Evolutionary conservation across 1,140 invertebrate species (phyloP).

Genomic region (Sitodiplosis mosellana): DNA sequence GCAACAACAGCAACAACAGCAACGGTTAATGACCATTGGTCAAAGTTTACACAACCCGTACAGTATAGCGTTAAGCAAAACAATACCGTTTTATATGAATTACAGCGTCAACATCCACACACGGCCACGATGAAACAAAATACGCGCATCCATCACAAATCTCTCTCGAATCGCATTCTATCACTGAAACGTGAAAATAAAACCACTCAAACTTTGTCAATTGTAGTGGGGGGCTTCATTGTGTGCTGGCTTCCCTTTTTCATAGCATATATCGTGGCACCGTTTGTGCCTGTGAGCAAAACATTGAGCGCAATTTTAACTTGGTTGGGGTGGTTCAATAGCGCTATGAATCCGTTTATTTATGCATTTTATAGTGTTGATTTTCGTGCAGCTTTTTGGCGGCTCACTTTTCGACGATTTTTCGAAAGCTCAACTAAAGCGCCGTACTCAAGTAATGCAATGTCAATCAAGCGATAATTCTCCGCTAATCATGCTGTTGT

Average conservation of each 20-base stretch:
- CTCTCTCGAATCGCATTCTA: slow-evolving; percentile 28
- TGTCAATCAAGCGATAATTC: slow-evolving; percentile 22
- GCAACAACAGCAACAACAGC: background rate
- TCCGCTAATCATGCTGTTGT: background rate
- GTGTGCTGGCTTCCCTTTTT: slow-evolving; percentile 77
- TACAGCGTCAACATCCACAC: background rate
- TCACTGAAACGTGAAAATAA: slow-evolving; percentile 51
- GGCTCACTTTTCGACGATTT: slow-evolving; percentile 29
- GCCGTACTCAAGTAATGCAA: slow-evolving; percentile 21
- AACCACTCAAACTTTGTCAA: slow-evolving; percentile 68
- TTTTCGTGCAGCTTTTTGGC: slow-evolving; percentile 60
- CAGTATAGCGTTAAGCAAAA: background rate
- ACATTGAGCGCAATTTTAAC: slow-evolving; percentile 56
- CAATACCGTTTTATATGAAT: background rate
- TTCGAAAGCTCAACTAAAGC: slow-evolving; percentile 3
- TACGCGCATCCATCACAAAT: slow-evolving; percentile 1
- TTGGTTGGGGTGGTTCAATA: slow-evolving; percentile 81
- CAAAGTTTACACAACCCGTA: background rate
- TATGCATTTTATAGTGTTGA: slow-evolving; percentile 57
- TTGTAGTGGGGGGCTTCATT: slow-evolving; percentile 76
- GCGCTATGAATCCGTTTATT: slow-evolving; percentile 63
- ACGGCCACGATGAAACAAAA: background rate
- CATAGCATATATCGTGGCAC: slow-evolving; percentile 55
- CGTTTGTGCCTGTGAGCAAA: slow-evolving; percentile 35
- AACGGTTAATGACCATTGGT: background rate